Base-by-base conservation (phyloP, 2,113 vertebrate genomes). In the Cygnus atratus region DNA sequence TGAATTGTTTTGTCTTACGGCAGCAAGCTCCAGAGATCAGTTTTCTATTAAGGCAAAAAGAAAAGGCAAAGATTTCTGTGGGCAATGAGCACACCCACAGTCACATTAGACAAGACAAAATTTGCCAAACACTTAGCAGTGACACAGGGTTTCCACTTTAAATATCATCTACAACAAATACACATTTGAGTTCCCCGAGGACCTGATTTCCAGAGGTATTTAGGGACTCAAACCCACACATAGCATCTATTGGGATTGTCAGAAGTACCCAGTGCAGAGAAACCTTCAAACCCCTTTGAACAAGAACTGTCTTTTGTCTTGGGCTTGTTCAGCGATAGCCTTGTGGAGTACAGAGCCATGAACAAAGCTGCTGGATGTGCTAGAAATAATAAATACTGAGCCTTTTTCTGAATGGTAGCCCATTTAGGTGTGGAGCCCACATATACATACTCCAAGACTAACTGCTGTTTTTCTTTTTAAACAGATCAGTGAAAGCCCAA, bases 11-110 rank as follows among this genome's bases (percentile, higher is more conserved):
- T 88, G 77, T 90, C 87, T 94, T 87, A 95, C 5, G n/a, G 92
- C 95, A 89, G 74, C 11, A 46, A 94, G 86, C 54, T 88, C 58
- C 44, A 79, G 57, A 93, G 91, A 95, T 67, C 71, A 24, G 87
- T 94, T 96, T 96, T 82, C 90, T 87, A 87, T 95, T 93, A 75
- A n/a, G n/a, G n/a, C n/a, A n/a, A n/a, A n/a, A n/a, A n/a, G 87
- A 94, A 84, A 81, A 93, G 74, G 58, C 88, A 92, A 37, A 70
- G 87, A 93, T 89, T 91, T 92, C 88, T 67, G 52, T 39, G 81
- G 88, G 77, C 62, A 79, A 78, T 57, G 67, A 89, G 77, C 88
- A 89, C 81, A 89, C 50, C 59, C 86, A 70, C 58, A 72, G 79
- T 18, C 80, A 44, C 25, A 62, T 82, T 62, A 79, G 37, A 76